A percentile compares a stretch with the other conserved stretches of the same genome.
Evolutionary conservation across 1,140 invertebrate species (phyloP).

Genomic region (Nautilus pompilius): DNA sequence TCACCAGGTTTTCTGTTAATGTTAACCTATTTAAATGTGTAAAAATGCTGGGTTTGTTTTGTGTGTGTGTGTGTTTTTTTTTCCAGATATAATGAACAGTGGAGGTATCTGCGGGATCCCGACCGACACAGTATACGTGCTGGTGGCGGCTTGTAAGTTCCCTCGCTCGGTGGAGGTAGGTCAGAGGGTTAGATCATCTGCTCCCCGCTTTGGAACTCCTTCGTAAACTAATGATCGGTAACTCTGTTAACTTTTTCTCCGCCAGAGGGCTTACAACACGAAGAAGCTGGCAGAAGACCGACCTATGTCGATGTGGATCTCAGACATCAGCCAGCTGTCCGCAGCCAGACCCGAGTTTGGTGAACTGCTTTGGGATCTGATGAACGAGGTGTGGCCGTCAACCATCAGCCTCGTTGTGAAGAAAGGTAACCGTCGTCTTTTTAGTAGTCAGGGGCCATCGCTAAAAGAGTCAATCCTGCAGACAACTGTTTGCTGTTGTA

Average conservation of each 20-base stretch:
- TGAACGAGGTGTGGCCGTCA: slow-evolving; percentile 40
- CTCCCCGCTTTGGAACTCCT: background rate
- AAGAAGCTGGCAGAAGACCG: slow-evolving; percentile 38
- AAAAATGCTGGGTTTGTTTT: no score
- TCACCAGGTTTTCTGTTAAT: no score
- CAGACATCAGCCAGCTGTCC: slow-evolving; percentile 26
- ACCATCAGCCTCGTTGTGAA: slow-evolving; percentile 34
- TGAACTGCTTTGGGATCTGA: slow-evolving; percentile 33
- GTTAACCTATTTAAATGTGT: no score
- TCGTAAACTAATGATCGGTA: background rate
- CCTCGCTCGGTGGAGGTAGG: slow-evolving; percentile 33
- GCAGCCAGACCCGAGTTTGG: slow-evolving; percentile 25
- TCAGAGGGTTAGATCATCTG: background rate
- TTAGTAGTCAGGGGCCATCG: no score
- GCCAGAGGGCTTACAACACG: slow-evolving; percentile 34
- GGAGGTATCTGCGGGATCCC: slow-evolving; percentile 39
- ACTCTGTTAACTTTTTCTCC: background rate
- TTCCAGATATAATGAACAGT: slow-evolving; percentile 35
- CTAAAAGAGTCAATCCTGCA: no score
- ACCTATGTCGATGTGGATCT: slow-evolving; percentile 44
- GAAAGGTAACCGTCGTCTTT: slow-evolving; percentile 22
- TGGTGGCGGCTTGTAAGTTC: slow-evolving; percentile 34
- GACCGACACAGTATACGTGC: slow-evolving; percentile 33
- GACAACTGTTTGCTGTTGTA: no score
- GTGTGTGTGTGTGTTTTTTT: background rate